Evolutionary conservation across 2,797 vertebrate genomes (phyloP), one percentile per base, ranked within the genome.

Genomic region (Pipistrellus pygmaeus): DNA sequence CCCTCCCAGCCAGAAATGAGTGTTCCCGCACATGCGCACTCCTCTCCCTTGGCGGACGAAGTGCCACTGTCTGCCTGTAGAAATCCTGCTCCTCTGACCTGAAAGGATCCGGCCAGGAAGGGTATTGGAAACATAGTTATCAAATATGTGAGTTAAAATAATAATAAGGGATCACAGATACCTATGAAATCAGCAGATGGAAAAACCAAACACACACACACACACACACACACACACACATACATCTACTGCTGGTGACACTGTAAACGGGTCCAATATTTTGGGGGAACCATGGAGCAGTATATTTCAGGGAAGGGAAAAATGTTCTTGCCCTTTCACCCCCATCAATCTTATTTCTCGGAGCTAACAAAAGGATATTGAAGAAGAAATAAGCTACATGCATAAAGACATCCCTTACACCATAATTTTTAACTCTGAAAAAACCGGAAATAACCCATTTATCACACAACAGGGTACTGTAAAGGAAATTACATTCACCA

Each of bases 361-460:
- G 76, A 88, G 15, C 14, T 87, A 55, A 75, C 86, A 27, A 77
- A 91, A 57, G 57, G 18, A 46, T 76, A 72, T 17, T 27, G n/a
- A 94, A 80, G 64, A 53, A 53, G 53, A 62, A 80, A 72, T 90
- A 88, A 55, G 68, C 57, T 60, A 38, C 32, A 2, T 55, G 41
- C 44, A 32, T 76, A 84, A 69, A 95, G 44, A 78, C n/a, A 76
- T 17, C 4, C 60, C 32, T 86, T 35, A 48, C 15, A 44, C 13
- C 9, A 15, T 48, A 30, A 88, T 62, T 72, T 88, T 66, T 64
- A 48, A 75, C 41, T 64, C 41, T 48, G 66, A 11, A 53, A 68
- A 95, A 90, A 88, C 11, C 53, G 62, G 60, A 96, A 94, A 83
- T 30, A 85, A 38, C 18, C 17, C 53, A 84, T 64, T 35, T 88